Base-by-base conservation (phyloP, 2,888 invertebrate genomes). In the Trissoscelio sp. region DNA sequence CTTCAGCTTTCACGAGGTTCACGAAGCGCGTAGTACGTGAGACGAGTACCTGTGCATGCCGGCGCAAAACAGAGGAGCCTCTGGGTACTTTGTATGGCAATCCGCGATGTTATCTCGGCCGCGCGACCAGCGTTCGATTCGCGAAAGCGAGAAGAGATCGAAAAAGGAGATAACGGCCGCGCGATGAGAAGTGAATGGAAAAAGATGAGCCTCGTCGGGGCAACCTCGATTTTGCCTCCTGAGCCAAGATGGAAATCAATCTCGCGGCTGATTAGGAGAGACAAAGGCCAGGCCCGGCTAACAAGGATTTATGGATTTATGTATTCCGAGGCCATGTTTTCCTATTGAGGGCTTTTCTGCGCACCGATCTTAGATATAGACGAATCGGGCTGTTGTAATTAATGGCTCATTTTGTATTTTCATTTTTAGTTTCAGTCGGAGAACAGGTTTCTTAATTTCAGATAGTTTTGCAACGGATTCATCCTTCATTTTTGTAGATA, bases 81-180 rank as follows among this genome's bases (percentile, higher is more conserved):
- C 42, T 20, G 51, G 48, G 37, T 62, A 22, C 64, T 66, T 57
- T 51, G 62, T 55, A 55, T 12, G 66, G 42, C 67, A 12, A 66
- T 66, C n/a, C 14, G 24, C 42, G 69, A 77, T 77, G 20, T 46
- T 69, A 69, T 78, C 77, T 60, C 22, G 60, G 46, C 28, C 66
- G 22, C 39, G 48, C 66, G 53, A 37, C 37, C 16, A 51, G 24
- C 34, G 69, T 46, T 74, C 69, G 77, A 78, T 64, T 57, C 55
- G 62, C 46, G 70, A 64, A 79, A 79, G 72, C 70, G 70, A 79
- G 72, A 79, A 66, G 69, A 46, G 72, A 79, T 66, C 57, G 79
- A 20, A 62, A 51, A 53, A 44, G 51, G 58, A 22, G 79, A 79
- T 78, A 77, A 64, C 34, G 46, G 14, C 22, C 14, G 20, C 16